phyloP scores from a whole-genome alignment of 1,140 invertebrate species.

The Pectinophora gossypiella region DNA sequence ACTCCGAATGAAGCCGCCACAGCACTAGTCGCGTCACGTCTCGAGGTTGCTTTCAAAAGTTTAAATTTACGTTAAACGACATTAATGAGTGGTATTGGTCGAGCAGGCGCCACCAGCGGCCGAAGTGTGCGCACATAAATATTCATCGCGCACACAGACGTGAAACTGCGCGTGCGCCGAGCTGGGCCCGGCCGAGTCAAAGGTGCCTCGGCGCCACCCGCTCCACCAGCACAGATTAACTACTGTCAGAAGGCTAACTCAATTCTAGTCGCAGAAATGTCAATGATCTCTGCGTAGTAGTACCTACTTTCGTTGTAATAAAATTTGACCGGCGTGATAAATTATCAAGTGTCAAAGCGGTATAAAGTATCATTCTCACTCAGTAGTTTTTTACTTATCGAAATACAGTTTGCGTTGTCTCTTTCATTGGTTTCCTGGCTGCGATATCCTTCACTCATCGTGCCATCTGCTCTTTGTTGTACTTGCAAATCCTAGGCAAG shows the following conservation, averaged over 20 bases:
- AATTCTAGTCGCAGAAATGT: too few species aligned
- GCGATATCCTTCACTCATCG: neutral
- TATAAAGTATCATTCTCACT: too few species aligned
- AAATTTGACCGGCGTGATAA: too few species aligned
- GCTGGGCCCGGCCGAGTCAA: slow-evolving; percentile 47
- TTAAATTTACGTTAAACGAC: slow-evolving; percentile 60
- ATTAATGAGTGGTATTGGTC: slow-evolving; percentile 51
- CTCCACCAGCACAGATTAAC: neutral
- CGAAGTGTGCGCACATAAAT: slow-evolving; percentile 36
- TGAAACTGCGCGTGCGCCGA: slow-evolving; percentile 33
- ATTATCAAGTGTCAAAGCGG: too few species aligned
- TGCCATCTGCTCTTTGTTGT: slow-evolving; percentile 26
- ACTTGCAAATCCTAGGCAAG: slow-evolving; percentile 46
- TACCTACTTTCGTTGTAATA: too few species aligned
- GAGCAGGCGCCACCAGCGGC: slow-evolving; percentile 31
- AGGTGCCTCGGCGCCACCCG: slow-evolving; percentile 41
- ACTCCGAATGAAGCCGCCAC: slow-evolving; percentile 40
- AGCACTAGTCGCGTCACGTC: slow-evolving; percentile 45
- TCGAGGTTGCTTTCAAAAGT: slow-evolving; percentile 59
- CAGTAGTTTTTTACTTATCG: too few species aligned
- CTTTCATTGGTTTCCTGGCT: neutral
- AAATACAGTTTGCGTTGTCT: neutral
- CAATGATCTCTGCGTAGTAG: too few species aligned
- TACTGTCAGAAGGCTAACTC: neutral
- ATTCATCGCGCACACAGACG: slow-evolving; percentile 43